These are phyloP conservation scores for Meta bourneti DNA, from an alignment of 2,888 invertebrate genomes.

Conservation along the genomic window DNA sequence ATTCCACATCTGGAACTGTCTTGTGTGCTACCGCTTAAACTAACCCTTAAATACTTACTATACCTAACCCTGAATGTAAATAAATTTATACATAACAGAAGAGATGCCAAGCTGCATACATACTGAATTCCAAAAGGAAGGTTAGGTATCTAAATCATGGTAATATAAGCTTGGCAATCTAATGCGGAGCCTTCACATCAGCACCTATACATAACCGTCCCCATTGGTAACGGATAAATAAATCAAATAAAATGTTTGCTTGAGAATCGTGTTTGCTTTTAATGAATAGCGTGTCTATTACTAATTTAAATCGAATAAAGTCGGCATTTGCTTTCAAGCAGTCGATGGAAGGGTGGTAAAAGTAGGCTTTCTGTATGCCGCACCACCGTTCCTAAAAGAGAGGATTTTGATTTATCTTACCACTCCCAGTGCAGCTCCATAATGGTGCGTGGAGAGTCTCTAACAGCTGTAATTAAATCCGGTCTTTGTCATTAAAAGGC, in stretches of 20 bases:
- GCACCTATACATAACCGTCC: background rate
- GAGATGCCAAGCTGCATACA: background rate
- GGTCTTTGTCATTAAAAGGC: conserved; percentile 56
- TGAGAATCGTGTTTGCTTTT: background rate
- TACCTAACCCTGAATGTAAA: too few species aligned
- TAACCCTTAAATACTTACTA: too few species aligned
- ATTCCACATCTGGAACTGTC: background rate
- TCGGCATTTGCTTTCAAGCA: background rate
- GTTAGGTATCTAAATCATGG: background rate
- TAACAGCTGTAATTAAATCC: conserved; percentile 62
- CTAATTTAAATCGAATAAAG: background rate
- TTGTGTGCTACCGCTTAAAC: background rate
- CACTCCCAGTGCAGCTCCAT: conserved; percentile 46
- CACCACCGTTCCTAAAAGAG: background rate
- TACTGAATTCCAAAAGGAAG: background rate
- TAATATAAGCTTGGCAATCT: background rate
- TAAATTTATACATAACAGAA: background rate
- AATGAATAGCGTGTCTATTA: background rate
- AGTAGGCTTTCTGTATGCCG: conserved; percentile 5
- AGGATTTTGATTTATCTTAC: conserved; percentile 58
- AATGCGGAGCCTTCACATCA: background rate
- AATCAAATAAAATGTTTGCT: background rate
- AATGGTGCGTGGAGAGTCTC: conserved; percentile 52
- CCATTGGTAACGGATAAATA: background rate
- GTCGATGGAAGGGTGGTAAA: background rate